Conservation (phyloP, 2,888 invertebrate genomes). For the Mamestra brassicae region DNA sequence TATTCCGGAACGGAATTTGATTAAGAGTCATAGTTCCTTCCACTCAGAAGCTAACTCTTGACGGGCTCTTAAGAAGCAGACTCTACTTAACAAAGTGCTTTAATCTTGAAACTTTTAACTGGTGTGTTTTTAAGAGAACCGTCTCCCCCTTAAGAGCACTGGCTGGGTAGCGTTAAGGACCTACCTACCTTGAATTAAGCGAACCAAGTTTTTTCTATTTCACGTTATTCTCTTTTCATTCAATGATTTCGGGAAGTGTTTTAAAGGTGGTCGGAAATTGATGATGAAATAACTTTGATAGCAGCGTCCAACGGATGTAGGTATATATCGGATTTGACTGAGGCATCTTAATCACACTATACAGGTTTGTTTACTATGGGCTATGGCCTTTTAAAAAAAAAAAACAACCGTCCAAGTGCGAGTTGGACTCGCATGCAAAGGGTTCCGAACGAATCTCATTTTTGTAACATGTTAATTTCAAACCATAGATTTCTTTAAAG, state of each 20-base stretch:
- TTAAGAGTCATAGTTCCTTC: slow-evolving; percentile 3
- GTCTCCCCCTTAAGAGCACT: slow-evolving; percentile 23
- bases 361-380: too few relatives aligned
- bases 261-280: not conserved
- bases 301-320: not conserved
- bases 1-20: not conserved
- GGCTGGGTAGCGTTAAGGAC: slow-evolving; percentile 11
- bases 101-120: slow-evolving; percentile 48
- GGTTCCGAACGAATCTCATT: too few relatives aligned
- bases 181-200: slow-evolving; percentile 10
- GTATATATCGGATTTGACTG: not conserved
- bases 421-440: too few relatives aligned
- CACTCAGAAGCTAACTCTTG: slow-evolving; percentile 19
- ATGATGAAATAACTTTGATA: not conserved
- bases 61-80: slow-evolving; percentile 17
- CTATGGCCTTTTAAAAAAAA: too few relatives aligned
- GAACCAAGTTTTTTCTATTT: not conserved
- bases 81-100: slow-evolving; percentile 44
- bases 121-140: slow-evolving; percentile 39
- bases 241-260: not conserved
- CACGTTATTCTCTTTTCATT: not conserved
- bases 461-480: too few relatives aligned
- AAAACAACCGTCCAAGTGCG: too few relatives aligned
- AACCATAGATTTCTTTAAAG: too few relatives aligned
- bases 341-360: too few relatives aligned